phyloP scores from a whole-genome alignment of 2,888 invertebrate species.

The Brachypalpus laphriformis region DNA sequence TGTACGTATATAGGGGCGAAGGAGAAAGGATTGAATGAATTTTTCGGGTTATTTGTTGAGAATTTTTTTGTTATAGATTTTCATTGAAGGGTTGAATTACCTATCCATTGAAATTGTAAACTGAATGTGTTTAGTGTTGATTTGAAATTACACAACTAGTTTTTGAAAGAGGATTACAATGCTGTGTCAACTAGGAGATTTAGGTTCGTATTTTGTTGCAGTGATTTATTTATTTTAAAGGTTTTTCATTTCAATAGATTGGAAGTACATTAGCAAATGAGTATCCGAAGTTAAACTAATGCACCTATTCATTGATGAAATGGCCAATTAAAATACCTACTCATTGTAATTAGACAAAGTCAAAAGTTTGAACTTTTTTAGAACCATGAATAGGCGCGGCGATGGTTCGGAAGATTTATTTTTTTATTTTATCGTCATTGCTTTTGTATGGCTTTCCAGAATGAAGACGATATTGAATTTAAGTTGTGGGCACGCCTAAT shows the following conservation, averaged over 20 bases:
- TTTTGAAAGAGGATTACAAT: not conserved
- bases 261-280: slow-evolving; percentile 30
- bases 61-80: slow-evolving; percentile 21
- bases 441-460: too few species aligned
- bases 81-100: slow-evolving; percentile 24
- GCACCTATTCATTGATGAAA: slow-evolving; percentile 4
- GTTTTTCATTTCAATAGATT: not conserved
- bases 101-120: slow-evolving; percentile 31
- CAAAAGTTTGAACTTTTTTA: too few species aligned
- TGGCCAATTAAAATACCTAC: slow-evolving; percentile 9
- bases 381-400: too few species aligned
- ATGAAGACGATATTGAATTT: too few species aligned
- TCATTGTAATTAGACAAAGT: slow-evolving; percentile 4
- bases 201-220: too few species aligned
- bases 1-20: not conserved
- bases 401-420: too few species aligned
- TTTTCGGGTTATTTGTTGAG: slow-evolving; percentile 43
- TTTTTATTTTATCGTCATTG: too few species aligned
- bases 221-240: not conserved
- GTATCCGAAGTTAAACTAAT: slow-evolving; percentile 30
- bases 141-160: slow-evolving; percentile 36
- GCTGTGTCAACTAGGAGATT: slow-evolving; percentile 1
- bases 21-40: slow-evolving; percentile 57
- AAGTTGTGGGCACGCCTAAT: too few species aligned
- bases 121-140: slow-evolving; percentile 23